These are phyloP conservation scores for Orthosia gothica DNA, from an alignment of 2,888 invertebrate species.

Conservation along the genomic window DNA sequence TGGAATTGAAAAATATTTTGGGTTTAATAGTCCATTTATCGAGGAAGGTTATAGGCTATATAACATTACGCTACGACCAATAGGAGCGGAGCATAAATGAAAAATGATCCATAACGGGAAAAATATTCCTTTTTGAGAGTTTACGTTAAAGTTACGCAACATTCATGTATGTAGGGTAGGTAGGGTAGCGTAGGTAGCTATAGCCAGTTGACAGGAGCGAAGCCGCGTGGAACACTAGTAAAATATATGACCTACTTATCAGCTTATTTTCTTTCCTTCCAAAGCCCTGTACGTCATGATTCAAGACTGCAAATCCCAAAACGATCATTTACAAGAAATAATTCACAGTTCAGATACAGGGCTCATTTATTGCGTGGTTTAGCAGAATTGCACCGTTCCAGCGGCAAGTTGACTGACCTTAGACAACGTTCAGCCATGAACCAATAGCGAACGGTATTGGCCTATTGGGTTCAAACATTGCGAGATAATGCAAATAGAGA, in stretches of 20 bases:
- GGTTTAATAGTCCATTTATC: no score
- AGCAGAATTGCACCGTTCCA: not conserved
- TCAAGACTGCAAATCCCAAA: not conserved
- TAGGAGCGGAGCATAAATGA: no score
- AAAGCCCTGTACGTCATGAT: not conserved
- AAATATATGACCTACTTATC: not conserved
- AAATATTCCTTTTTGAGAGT: no score
- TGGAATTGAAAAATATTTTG: no score
- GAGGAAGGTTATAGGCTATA: no score
- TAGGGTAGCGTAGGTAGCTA: no score
- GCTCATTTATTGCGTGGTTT: not conserved
- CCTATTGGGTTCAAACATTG: constrained; percentile 28
- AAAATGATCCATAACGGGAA: no score
- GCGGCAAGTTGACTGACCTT: constrained; percentile 29
- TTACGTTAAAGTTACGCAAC: no score
- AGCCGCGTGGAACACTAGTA: no score
- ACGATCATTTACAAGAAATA: not conserved
- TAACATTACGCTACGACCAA: no score
- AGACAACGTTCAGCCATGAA: constrained; percentile 29
- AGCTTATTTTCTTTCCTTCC: not conserved
- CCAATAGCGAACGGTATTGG: constrained; percentile 7
- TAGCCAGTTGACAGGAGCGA: no score
- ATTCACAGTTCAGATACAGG: not conserved
- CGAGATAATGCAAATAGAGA: constrained; percentile 24
- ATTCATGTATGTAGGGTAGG: no score